Evolutionary conservation across 2,113 vertebrate genomes (phyloP).

Genomic region (Nerophis lumbriciformis): DNA sequence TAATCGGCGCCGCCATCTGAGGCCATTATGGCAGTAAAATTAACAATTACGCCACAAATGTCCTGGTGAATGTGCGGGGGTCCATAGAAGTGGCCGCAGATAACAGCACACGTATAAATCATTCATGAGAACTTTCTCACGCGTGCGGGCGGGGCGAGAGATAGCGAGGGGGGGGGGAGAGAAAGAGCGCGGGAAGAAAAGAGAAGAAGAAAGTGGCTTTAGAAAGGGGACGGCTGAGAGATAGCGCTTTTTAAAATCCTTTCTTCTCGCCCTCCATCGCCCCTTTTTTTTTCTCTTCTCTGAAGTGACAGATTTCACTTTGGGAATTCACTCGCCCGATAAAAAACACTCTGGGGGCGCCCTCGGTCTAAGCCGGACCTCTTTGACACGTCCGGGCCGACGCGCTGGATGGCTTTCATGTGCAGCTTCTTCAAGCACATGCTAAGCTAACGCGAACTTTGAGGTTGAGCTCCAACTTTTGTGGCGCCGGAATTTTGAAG

Average conservation of each 20-base stretch:
- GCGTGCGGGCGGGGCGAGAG: slow-evolving; percentile 80
- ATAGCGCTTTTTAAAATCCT: slow-evolving; percentile 75
- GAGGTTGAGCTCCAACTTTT: too few species aligned
- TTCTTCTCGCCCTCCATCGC: slow-evolving; percentile 55
- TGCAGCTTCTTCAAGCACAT: too few species aligned
- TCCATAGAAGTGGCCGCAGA: slow-evolving; percentile 99
- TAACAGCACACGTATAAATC: slow-evolving; percentile 99
- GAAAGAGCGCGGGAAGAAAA: slow-evolving; percentile 64
- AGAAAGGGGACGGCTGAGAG: slow-evolving; percentile 72
- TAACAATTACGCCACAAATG: slow-evolving; percentile 99
- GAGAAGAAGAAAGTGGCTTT: slow-evolving; percentile 69
- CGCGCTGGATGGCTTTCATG: too few species aligned
- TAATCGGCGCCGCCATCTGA: slow-evolving; percentile 99
- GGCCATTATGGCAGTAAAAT: slow-evolving; percentile 99
- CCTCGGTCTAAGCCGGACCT: slow-evolving; percentile 62
- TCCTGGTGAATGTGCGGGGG: slow-evolving; percentile 90
- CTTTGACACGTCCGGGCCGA: too few species aligned
- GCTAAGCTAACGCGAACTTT: too few species aligned
- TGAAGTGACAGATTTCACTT: slow-evolving; percentile 77
- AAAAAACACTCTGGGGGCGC: slow-evolving; percentile 74
- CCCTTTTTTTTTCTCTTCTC: slow-evolving; percentile 62
- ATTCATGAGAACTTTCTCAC: slow-evolving; percentile 95
- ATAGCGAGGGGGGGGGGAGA: slow-evolving; percentile 65
- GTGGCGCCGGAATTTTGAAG: too few species aligned
- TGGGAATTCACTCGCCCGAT: slow-evolving; percentile 75